Evolutionary conservation across 1,140 invertebrate genomes (phyloP), one percentile per base, ranked within the genome.

Genomic region (Hesperophylax magnus): DNA sequence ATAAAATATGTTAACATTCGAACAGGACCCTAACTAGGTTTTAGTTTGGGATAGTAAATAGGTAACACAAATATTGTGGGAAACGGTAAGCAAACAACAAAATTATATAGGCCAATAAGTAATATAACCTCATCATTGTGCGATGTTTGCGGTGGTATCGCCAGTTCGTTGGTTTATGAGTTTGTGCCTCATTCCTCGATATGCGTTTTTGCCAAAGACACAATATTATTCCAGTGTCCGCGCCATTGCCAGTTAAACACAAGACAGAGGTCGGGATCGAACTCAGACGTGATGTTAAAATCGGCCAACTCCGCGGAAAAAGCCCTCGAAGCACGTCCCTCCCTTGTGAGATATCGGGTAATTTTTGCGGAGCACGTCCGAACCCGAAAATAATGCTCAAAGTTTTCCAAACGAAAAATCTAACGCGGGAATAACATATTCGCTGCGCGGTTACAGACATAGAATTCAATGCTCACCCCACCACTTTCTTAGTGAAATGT

Each of bases 351-450:
- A 65, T 53, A 76, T 80, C 72, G 75, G 78, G 76, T 81, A 83
- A 83, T 83, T 83, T 79, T 81, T 83, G 76, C 82, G 75, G 61
- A 61, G 76, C 82, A 83, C 82, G 82, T 83, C 79, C 72, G 65
- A 77, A 79, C 82, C 82, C 82, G 77, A 83, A 83, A 83, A 83
- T 83, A 83, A 83, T 83, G 82, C 78, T 79, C 72, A 69, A 82
- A 79, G 22, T 82, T 82, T 80, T 69, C 77, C 75, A 34, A 60
- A 77, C 78, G 78, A 80, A 69, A 76, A 76, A 77, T 82, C 78
- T 82, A 80, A 80, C 75, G 78, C 81, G 74, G 71, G 71, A 82
- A 82, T 82, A 80, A 80, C 81, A 80, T 79, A 80, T 82, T 82
- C 81, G 81, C 58, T 61, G n/a, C 77, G 77, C 80, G 77, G 77